A percentile compares a stretch with the other conserved stretches of the same genome.
Conservation (phyloP, 2,113 vertebrate genomes). For the Tachysurus fulvidraco region DNA sequence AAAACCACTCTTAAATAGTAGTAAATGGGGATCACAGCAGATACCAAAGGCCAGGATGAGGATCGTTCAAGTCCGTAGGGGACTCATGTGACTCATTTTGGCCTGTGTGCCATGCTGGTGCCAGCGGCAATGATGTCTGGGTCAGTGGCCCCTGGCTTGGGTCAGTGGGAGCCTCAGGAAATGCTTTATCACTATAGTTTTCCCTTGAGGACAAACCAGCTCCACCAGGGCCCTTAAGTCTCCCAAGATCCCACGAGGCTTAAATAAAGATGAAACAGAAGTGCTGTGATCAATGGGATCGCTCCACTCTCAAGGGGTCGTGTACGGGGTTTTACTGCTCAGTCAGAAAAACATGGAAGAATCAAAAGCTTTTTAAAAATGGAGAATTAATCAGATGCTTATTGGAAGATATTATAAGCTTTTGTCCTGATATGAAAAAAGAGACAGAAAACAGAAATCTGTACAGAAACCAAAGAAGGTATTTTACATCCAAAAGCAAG, state of each 20-base stretch:
- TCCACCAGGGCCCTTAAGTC: constrained; percentile 30
- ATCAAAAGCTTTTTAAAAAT: not conserved
- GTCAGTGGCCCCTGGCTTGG: constrained; percentile 40
- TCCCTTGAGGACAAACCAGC: constrained; percentile 28
- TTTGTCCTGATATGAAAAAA: not conserved
- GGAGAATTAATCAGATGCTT: not conserved
- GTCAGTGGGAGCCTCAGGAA: constrained; percentile 46
- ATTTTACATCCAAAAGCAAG: not conserved
- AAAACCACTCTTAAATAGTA: not conserved
- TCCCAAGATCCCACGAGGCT: constrained; percentile 30
- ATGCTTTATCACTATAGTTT: constrained; percentile 15
- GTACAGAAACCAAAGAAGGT: not conserved
- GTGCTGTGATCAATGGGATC: constrained; percentile 13
- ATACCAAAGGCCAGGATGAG: constrained; percentile 27
- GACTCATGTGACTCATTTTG: constrained; percentile 43
- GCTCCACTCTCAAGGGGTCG: not conserved
- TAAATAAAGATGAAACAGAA: constrained; percentile 40
- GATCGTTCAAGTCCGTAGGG: constrained; percentile 40
- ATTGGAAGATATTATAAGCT: not conserved
- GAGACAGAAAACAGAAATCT: not conserved
- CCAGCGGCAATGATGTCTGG: constrained; percentile 46
- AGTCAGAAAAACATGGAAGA: not conserved
- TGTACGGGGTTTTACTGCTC: not conserved
- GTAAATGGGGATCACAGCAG: constrained; percentile 3
- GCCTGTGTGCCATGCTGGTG: constrained; percentile 28